These are phyloP conservation scores for Apaloderma vittatum DNA, from an alignment of 2,113 vertebrate species.

Conservation along the genomic window DNA sequence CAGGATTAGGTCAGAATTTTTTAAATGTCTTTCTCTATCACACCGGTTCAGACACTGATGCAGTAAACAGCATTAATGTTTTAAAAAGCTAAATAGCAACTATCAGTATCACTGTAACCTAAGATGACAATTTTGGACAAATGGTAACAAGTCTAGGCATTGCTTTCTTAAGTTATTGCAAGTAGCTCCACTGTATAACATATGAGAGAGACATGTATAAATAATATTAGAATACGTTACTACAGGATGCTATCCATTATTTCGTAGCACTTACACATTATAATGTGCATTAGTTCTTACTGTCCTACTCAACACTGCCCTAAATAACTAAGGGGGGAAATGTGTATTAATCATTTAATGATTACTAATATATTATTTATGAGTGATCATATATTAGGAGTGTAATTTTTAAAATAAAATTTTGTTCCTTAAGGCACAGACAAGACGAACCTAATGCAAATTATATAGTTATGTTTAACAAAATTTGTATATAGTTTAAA, in stretches of 20 bases:
- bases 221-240: constrained; percentile 71
- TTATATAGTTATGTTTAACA: neutral
- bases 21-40: neutral
- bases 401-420: constrained; percentile 19
- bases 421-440: constrained; percentile 24
- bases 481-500: neutral
- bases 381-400: constrained; percentile 28
- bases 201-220: constrained; percentile 59
- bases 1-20: neutral
- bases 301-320: constrained; percentile 59
- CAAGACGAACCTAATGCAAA: neutral
- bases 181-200: neutral
- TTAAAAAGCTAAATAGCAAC: constrained; percentile 48
- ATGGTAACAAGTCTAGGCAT: neutral
- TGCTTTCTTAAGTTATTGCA: constrained; percentile 28
- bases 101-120: neutral
- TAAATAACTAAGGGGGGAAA: constrained; percentile 68
- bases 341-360: constrained; percentile 76
- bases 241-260: constrained; percentile 68
- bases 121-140: constrained; percentile 39
- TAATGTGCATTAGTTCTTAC: constrained; percentile 62
- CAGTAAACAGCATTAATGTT: constrained; percentile 54
- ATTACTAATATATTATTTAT: constrained; percentile 77
- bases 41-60: neutral
- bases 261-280: constrained; percentile 39